Conservation (phyloP, 92 coral and sea anemone genomes). For the Epizoanthus illoricatus region DNA sequence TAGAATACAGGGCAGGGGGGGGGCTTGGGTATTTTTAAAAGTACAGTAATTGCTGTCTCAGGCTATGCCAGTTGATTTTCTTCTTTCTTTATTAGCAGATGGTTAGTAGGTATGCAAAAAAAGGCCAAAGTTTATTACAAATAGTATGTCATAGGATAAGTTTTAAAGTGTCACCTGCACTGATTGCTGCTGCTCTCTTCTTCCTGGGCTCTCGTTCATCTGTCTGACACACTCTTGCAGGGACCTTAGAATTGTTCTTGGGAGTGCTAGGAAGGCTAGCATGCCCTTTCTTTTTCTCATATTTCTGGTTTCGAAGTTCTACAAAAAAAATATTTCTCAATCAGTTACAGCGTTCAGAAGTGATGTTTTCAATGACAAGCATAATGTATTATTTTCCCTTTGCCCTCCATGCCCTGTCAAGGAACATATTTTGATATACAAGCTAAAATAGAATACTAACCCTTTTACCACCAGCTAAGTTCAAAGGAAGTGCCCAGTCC, state of each 20-base stretch:
- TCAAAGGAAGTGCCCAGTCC: too few relatives aligned
- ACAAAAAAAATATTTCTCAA: neutral
- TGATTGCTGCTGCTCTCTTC: conserved; percentile 95
- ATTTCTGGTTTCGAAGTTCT: conserved; percentile 82
- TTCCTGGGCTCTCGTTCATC: conserved; percentile 74
- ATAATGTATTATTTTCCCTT: neutral
- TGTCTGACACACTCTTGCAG: conserved; percentile 67
- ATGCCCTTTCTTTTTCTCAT: conserved; percentile 74
- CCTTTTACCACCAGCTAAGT: too few relatives aligned
- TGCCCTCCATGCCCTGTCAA: too few relatives aligned
- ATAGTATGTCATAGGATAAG: neutral
- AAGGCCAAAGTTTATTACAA: too few relatives aligned
- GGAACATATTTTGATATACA: too few relatives aligned
- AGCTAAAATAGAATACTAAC: too few relatives aligned
- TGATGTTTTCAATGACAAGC: neutral
- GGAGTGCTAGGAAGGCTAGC: conserved; percentile 76
- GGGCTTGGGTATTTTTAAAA: too few relatives aligned
- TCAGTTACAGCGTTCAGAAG: neutral
- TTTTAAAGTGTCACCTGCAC: conserved; percentile 71
- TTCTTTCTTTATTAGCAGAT: too few relatives aligned
- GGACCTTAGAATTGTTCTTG: conserved; percentile 59
- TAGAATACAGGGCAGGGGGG: too few relatives aligned
- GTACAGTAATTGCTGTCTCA: too few relatives aligned
- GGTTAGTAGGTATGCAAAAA: too few relatives aligned
- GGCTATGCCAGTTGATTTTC: too few relatives aligned